Evolutionary conservation across 2,888 invertebrate species (phyloP).

Genomic region (Epistrophella euchroma): DNA sequence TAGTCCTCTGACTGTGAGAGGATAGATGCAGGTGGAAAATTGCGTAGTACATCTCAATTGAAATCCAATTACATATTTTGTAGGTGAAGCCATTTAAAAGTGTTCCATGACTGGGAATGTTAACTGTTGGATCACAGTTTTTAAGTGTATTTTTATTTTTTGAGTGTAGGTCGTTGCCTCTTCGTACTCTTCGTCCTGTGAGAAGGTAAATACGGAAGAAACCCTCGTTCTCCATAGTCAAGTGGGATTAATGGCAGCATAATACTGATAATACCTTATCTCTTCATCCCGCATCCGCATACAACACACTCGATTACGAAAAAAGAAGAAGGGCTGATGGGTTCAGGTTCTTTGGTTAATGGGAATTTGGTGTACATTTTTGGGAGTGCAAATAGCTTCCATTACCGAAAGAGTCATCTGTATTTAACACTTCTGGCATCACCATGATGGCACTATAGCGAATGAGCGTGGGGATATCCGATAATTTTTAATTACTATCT

Average conservation of each 20-base stretch:
- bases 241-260: slow-evolving; percentile 54
- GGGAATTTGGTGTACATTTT: slow-evolving; percentile 65
- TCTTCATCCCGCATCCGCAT: slow-evolving; percentile 44
- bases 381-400: slow-evolving; percentile 37
- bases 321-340: background rate
- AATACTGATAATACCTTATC: slow-evolving; percentile 54
- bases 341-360: slow-evolving; percentile 57
- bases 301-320: slow-evolving; percentile 15
- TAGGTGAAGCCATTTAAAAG: slow-evolving; percentile 68
- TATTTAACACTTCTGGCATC: slow-evolving; percentile 29
- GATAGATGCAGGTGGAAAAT: slow-evolving; percentile 54
- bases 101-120: slow-evolving; percentile 18
- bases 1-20: background rate
- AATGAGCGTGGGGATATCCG: slow-evolving; percentile 1
- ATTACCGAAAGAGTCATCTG: slow-evolving; percentile 14
- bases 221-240: slow-evolving; percentile 24
- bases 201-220: background rate
- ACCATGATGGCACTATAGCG: background rate
- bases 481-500: slow-evolving; percentile 60
- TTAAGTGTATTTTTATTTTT: background rate
- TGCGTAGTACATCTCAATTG: slow-evolving; percentile 71
- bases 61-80: slow-evolving; percentile 72
- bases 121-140: slow-evolving; percentile 29
- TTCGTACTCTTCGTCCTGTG: background rate
- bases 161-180: background rate